These are phyloP conservation scores for Apantesis nais DNA, from an alignment of 2,888 invertebrate species.

Conservation along the genomic window DNA sequence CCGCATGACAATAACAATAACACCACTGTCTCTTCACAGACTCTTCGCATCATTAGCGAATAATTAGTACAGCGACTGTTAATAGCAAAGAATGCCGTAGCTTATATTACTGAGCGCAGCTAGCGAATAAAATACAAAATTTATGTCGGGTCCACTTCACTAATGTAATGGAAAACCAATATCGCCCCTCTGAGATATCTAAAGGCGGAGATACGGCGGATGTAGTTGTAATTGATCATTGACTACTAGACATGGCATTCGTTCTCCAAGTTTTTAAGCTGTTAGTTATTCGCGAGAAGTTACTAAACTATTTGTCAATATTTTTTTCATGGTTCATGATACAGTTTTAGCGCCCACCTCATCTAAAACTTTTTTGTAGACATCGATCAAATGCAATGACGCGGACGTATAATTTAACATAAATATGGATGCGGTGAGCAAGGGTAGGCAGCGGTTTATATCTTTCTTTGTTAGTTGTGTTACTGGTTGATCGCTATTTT, in stretches of 20 bases:
- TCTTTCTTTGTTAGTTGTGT: not conserved
- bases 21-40: constrained; percentile 60
- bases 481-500: not conserved
- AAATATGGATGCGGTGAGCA: constrained; percentile 23
- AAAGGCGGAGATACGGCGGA: constrained; percentile 32
- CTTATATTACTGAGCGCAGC: constrained; percentile 26
- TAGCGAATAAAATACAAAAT: constrained; percentile 53
- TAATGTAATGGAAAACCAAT: constrained; percentile 50
- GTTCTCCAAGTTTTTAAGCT: not conserved
- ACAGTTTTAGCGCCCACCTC: constrained; percentile 56
- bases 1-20: constrained; percentile 73
- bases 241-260: not conserved
- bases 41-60: constrained; percentile 48
- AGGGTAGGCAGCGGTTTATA: not conserved
- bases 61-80: constrained; percentile 25
- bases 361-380: constrained; percentile 47
- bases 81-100: constrained; percentile 19
- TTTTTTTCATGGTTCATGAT: constrained; percentile 38
- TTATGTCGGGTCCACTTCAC: constrained; percentile 53
- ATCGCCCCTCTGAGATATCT: constrained; percentile 51
- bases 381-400: constrained; percentile 52
- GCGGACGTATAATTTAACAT: constrained; percentile 41
- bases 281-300: constrained; percentile 13
- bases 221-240: constrained; percentile 38
- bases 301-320: constrained; percentile 8